Percentiles rank a stretch among this genome's conserved stretches.
Evolutionary conservation across 2,797 vertebrate genomes (phyloP).

Genomic region (Cheracebus regulus): DNA sequence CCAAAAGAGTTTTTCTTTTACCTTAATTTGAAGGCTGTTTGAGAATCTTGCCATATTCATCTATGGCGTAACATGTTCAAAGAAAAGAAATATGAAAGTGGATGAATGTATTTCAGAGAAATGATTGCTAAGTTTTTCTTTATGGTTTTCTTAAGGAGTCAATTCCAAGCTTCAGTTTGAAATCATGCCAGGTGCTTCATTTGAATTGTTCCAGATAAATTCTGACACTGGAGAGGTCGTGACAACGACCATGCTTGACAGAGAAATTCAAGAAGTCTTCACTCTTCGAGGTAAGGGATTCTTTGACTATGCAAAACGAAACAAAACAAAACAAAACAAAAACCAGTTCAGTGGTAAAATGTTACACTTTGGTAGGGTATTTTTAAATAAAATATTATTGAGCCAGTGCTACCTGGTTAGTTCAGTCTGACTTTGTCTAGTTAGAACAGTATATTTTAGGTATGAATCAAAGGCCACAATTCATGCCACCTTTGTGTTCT

Average conservation of each 20-base stretch:
- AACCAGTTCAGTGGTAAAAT: not conserved
- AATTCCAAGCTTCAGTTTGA: constrained; percentile 85
- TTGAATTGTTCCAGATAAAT: constrained; percentile 90
- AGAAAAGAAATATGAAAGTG: not conserved
- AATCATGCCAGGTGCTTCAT: constrained; percentile 89
- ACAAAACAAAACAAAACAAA: not conserved
- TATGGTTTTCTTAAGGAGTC: constrained; percentile 81
- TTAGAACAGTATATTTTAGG: not conserved
- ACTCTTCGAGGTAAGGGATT: constrained; percentile 88
- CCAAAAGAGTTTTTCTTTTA: not conserved
- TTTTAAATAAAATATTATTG: not conserved
- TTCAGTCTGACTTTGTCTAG: not conserved
- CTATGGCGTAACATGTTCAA: not conserved
- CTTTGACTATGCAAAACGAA: not conserved
- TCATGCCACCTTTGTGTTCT: constrained; percentile 57
- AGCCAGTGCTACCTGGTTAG: not conserved
- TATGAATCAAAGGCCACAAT: not conserved
- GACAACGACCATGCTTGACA: constrained; percentile 88
- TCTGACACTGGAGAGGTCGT: constrained; percentile 88
- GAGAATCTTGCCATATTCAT: not conserved
- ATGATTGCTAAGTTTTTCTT: not conserved
- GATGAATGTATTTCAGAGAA: not conserved
- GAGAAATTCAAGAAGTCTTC: constrained; percentile 89
- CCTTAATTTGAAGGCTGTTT: constrained; percentile 42
- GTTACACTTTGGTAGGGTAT: not conserved